Evolutionary conservation across 2,797 vertebrate genomes (phyloP), one percentile per base, ranked within the genome.

Genomic region (Falco biarmicus): DNA sequence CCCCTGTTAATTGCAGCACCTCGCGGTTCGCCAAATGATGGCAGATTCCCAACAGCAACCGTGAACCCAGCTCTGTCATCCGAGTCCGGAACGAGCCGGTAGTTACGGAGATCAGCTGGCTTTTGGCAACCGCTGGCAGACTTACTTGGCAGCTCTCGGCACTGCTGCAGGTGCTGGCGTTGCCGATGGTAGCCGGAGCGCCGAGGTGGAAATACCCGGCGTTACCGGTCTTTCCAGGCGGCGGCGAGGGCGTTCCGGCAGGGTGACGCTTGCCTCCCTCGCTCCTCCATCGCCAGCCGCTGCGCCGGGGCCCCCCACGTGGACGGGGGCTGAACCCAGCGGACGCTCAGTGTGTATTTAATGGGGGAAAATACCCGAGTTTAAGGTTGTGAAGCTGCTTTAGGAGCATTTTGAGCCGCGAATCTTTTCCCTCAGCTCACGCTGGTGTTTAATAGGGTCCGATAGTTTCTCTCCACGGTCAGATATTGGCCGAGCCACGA

Each of bases 321-420:
- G 13, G 8, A 6, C 3, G 11, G 60, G 26, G 50, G 15, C 50
- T 18, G 45, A 28, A 31, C 16, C 22, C 3, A 1, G 5, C 15
- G 28, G 50, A 28, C 1, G 2, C 50, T 47, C 15, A 0, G 26
- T 7, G 2, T 7, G 50, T 19, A 8, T 39, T 39, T 39, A 32
- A 26, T 21, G 16, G 43, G 18, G 53, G 25, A 13, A 20, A 9
- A 41, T 18, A 10, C 26, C 25, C 5, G 48, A 31, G 5, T 63
- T 64, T 37, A 17, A 37, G 59, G 68, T 53, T 11, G 4, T 32
- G 37, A 20, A 32, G 28, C 22, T 20, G n/a, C 28, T 73, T 73
- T 15, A 5, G 48, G 48, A 71, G 48, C 32, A 2, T 50, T 51
- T 14, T 15, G 56, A 29, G 47, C 13, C 5, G 6, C 47, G 24